Percentiles rank a stretch among this genome's conserved stretches.
Evolutionary conservation across 1,140 invertebrate genomes (phyloP).

Genomic region (Melitaea cinxia): DNA sequence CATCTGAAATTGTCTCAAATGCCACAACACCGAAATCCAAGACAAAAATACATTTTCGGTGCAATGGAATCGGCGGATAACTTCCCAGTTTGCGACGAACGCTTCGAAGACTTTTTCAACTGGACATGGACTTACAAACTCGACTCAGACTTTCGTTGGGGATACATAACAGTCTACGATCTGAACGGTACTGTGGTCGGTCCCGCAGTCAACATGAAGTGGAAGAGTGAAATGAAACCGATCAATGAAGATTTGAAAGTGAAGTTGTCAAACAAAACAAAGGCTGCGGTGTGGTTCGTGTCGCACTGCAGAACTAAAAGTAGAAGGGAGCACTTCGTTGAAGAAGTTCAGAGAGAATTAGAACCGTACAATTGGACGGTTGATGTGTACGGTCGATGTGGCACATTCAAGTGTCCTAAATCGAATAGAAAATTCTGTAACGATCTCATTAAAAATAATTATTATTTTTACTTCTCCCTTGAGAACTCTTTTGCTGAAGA

Average conservation of each 20-base stretch:
- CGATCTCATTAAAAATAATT: conserved; percentile 40
- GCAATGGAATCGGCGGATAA: conserved; percentile 63
- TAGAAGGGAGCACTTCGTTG: conserved; percentile 41
- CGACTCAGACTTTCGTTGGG: conserved; percentile 85
- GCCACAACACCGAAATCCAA: conserved; percentile 41
- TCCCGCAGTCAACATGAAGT: conserved; percentile 50
- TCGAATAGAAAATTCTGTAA: conserved; percentile 32
- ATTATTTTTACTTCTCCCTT: conserved; percentile 48
- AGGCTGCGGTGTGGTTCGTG: conserved; percentile 54
- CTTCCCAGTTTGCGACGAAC: conserved; percentile 48
- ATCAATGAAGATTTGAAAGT: conserved; percentile 48
- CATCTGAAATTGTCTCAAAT: conserved; percentile 34
- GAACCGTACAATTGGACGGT: conserved; percentile 23
- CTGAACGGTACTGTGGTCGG: conserved; percentile 54
- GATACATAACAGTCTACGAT: conserved; percentile 72
- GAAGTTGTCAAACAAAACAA: conserved; percentile 47
- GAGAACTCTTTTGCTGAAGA: conserved; percentile 42
- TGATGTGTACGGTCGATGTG: conserved; percentile 47
- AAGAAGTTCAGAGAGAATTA: conserved; percentile 36
- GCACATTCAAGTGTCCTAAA: conserved; percentile 35
- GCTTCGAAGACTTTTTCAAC: conserved; percentile 80
- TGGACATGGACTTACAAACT: conserved; percentile 86
- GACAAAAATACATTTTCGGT: conserved; percentile 68
- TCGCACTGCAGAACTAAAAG: conserved; percentile 50
- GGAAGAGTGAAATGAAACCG: conserved; percentile 55